Evolutionary conservation across 2,797 vertebrate species (phyloP).

Genomic region (Cynopterus sphinx): DNA sequence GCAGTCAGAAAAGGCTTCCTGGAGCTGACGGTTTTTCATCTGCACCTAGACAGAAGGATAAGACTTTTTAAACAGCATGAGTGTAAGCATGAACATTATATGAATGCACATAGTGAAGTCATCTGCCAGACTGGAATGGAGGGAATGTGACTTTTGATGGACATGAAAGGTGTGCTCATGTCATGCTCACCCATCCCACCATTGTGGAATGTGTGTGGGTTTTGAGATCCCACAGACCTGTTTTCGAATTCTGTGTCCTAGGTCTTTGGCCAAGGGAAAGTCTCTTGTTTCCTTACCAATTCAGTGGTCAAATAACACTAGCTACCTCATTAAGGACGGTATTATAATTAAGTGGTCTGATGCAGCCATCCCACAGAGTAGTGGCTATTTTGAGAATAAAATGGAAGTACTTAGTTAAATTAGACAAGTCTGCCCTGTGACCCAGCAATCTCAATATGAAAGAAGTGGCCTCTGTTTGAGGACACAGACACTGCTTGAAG

Average conservation of each 20-base stretch:
- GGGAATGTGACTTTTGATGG: neutral
- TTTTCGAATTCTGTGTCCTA: neutral
- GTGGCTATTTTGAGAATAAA: neutral
- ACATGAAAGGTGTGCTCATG: neutral
- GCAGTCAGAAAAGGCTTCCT: neutral
- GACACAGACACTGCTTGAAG: neutral
- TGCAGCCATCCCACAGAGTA: neutral
- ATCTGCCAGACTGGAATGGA: neutral
- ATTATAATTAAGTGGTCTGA: neutral
- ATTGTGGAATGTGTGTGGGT: fast-evolving
- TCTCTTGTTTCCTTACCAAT: neutral
- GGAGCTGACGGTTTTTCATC: neutral
- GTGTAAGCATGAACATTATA: fast-evolving
- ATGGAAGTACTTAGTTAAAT: neutral
- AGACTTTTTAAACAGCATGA: neutral
- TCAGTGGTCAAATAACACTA: neutral
- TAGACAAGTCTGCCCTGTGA: neutral
- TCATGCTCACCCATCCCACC: fast-evolving
- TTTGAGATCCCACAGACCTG: neutral
- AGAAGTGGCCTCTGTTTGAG: neutral
- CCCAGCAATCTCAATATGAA: neutral
- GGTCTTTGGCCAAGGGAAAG: neutral
- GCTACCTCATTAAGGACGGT: neutral
- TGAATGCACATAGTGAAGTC: too few relatives aligned
- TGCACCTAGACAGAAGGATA: neutral